A percentile compares a stretch with the other conserved stretches of the same genome.
phyloP scores from a whole-genome alignment of 1,140 invertebrate genomes.

The Drosophila pectinifera region DNA sequence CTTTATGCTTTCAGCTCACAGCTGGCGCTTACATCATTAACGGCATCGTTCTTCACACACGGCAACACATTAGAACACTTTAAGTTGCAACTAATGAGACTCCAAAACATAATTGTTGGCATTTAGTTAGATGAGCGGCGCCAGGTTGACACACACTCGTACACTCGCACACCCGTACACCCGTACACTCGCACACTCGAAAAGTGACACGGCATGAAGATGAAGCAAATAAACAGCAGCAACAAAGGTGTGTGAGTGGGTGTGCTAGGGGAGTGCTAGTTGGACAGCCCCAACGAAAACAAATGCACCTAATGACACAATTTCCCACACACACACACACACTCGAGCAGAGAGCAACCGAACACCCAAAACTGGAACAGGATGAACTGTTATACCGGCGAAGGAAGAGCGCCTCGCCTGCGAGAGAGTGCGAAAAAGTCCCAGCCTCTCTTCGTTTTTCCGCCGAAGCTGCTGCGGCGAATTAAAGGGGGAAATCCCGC shows the following conservation, averaged over 20 bases:
- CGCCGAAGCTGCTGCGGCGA: conserved; percentile 45
- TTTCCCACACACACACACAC: conserved; percentile 54
- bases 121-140: conserved; percentile 72
- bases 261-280: conserved; percentile 7
- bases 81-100: conserved; percentile 82
- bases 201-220: conserved; percentile 71
- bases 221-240: conserved; percentile 64
- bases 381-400: conserved; percentile 68
- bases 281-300: conserved; percentile 74
- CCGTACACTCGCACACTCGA: conserved; percentile 34
- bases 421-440: conserved; percentile 31
- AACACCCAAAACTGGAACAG: conserved; percentile 45
- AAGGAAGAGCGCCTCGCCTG: conserved; percentile 46
- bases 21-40: conserved; percentile 77
- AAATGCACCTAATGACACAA: conserved; percentile 84
- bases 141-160: conserved; percentile 40
- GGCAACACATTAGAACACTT: conserved; percentile 71
- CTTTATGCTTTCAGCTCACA: conserved; percentile 34
- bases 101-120: conserved; percentile 82
- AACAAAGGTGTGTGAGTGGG: conserved; percentile 22
- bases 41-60: conserved; percentile 77
- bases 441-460: conserved; percentile 29
- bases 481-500: conserved; percentile 33
- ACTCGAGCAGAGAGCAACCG: not conserved
- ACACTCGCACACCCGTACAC: conserved; percentile 17